Base-by-base conservation (phyloP, 2,888 invertebrate genomes). In the Petrophora chlorosata region DNA sequence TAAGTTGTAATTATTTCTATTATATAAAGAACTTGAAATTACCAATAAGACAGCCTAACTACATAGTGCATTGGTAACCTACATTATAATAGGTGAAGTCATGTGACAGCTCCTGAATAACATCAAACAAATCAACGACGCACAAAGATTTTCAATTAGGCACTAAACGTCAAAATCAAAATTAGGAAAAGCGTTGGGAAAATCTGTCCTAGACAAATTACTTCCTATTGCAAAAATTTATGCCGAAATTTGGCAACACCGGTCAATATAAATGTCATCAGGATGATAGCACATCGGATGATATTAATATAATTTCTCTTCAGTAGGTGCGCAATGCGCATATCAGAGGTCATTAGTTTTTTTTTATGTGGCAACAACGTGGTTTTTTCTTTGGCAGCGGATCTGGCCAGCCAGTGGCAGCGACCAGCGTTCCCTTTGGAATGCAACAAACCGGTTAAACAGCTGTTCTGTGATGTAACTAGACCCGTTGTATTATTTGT, bases 351-450 rank as follows among this genome's bases (percentile, higher is more conserved):
- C 72, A 72, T 75, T 73, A 69, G 56, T 63, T 65, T 64, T 63
- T 65, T 64, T 71, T 68, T 66, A 57, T 64, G 60, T 64, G 61
- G 28, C 51, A 61, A 54, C 57, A 70, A 22, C 33, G 42, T 33
- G 15, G 32, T 29, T 34, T 41, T 48, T 47, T 38, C 33, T 38
- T 65, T 70, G 72, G 72, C 72, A 65, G 59, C 59, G 64, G 19
- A 22, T n/a, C n/a, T n/a, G n/a, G n/a, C n/a, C n/a, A n/a, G n/a
- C n/a, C n/a, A n/a, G n/a, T n/a, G 34, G 42, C 16, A 32, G 5
- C 10, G 39, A 68, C 68, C 73, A 78, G 80, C 84, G 74, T 85
- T 85, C 85, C 86, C 85, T 82, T 71, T 80, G 84, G 85, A 85
- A 85, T 86, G 84, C 63, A 53, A 71, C 54, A 61, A 71, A 78